Percentiles rank a stretch among this genome's conserved stretches.
Evolutionary conservation across 2,888 invertebrate species (phyloP).

Genomic region (Drosophila bunnanda): DNA sequence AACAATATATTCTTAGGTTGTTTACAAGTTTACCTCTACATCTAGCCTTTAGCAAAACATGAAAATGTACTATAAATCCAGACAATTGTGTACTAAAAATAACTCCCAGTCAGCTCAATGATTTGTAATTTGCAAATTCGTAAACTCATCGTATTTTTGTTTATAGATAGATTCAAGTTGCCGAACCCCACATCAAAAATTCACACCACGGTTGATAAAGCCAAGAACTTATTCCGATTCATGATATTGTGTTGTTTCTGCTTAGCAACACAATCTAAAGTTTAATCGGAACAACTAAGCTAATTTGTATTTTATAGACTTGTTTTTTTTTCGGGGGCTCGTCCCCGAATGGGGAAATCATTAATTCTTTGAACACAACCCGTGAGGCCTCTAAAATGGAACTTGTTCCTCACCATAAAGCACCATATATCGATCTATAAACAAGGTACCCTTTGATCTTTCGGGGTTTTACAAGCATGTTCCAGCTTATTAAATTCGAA

Average conservation of each 20-base stretch:
- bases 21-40: neutral
- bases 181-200: neutral
- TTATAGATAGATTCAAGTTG: slow-evolving; percentile 27
- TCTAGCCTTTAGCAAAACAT: neutral
- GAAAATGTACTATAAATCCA: slow-evolving; percentile 7
- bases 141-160: slow-evolving; percentile 29
- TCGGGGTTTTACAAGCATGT: slow-evolving; percentile 10
- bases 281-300: slow-evolving; percentile 3
- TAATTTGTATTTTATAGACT: slow-evolving; percentile 30
- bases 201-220: slow-evolving; percentile 27
- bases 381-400: slow-evolving; percentile 4
- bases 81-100: neutral
- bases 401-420: slow-evolving; percentile 28
- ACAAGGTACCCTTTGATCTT: slow-evolving; percentile 22
- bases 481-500: slow-evolving; percentile 32
- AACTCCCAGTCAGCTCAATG: slow-evolving; percentile 6
- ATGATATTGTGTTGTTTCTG: slow-evolving; percentile 4
- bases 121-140: slow-evolving; percentile 26
- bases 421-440: slow-evolving; percentile 30
- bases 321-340: slow-evolving; percentile 45
- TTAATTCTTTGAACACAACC: slow-evolving; percentile 1
- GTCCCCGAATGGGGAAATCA: slow-evolving; percentile 26
- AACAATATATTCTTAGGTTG: slow-evolving; percentile 12
- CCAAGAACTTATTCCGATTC: slow-evolving; percentile 10
- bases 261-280: slow-evolving; percentile 15